These are phyloP conservation scores for Osmerus eperlanus DNA, from an alignment of 2,113 vertebrate species.

Conservation along the genomic window DNA sequence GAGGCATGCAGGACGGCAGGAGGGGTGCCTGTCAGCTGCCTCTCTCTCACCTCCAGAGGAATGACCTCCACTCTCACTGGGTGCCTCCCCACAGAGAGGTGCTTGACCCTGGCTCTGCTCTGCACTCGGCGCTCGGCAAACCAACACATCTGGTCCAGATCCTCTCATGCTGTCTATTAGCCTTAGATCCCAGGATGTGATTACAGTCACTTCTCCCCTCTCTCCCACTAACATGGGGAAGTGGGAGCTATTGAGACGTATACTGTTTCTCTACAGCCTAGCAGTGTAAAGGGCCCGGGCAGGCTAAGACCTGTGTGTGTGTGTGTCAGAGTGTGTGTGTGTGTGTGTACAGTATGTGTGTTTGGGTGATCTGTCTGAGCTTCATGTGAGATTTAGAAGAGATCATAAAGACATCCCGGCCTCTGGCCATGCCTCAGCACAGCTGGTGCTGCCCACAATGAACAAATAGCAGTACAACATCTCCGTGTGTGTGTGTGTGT, in stretches of 20 bases:
- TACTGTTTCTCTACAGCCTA: conserved; percentile 33
- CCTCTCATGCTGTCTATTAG: conserved; percentile 45
- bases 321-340: conserved; percentile 14
- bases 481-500: conserved; percentile 9
- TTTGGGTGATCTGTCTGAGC: conserved; percentile 9
- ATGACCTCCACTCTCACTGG: conserved; percentile 47
- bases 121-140: conserved; percentile 11
- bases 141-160: conserved; percentile 47
- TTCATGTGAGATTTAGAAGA: conserved; percentile 37
- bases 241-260: conserved; percentile 37
- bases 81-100: conserved; percentile 35
- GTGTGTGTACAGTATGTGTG: conserved; percentile 9
- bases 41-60: conserved; percentile 39
- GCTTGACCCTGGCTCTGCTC: conserved; percentile 38
- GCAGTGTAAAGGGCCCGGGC: conserved; percentile 29
- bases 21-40: conserved; percentile 28
- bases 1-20: conserved; percentile 26
- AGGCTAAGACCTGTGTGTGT: neutral
- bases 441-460: conserved; percentile 18
- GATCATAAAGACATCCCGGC: conserved; percentile 28
- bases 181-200: neutral
- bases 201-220: neutral
- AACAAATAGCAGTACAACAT: conserved; percentile 14
- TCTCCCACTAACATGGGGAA: conserved; percentile 48
- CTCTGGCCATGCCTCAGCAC: conserved; percentile 13